Base-by-base conservation (phyloP, 2,888 invertebrate genomes). In the Amblyteles armatorius region DNA sequence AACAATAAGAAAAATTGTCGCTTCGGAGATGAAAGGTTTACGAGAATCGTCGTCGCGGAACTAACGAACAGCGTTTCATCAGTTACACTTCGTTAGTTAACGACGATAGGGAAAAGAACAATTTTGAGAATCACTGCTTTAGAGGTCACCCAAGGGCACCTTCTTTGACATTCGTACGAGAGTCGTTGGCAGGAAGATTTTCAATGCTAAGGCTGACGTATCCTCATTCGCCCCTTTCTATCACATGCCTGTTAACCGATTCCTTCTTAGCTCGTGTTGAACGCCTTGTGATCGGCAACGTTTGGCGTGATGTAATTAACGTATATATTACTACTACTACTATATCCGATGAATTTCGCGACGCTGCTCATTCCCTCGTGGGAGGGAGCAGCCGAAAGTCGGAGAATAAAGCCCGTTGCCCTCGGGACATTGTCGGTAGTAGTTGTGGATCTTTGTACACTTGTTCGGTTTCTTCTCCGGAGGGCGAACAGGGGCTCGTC, bases 121-220 rank as follows among this genome's bases (percentile, higher is more conserved):
- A 67, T 68, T 57, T 79, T 92, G 92, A 91, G 91, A 88, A 89
- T 85, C 91, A 55, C 88, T 82, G 87, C 11, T 84, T 87, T 89
- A 88, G 88, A 91, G 92, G 91, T 91, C 90, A 88, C 60, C 78
- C 91, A 92, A 92, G 91, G 92, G 90, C 91, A 92, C 91, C 90
- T 92, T 88, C 87, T 71, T 68, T 84, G 91, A 91, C 91, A 91
- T 92, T 92, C 86, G 72, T 9, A n/a, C 50, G 72, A 80, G 83
- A 87, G 89, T 84, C 87, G 86, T 84, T 77, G 69, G 69, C 82
- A 79, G 79, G 65, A 50, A 63, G 55, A 55, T 86, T 83, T 87
- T 85, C 85, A 88, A 77, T 85, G 86, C 82, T 84, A 88, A 87
- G 87, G 85, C 77, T 84, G 82, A 85, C 83, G 79, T 81, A 77